These are phyloP conservation scores for Exephanes ischioxanthus DNA, from an alignment of 2,888 invertebrate species.

Conservation along the genomic window DNA sequence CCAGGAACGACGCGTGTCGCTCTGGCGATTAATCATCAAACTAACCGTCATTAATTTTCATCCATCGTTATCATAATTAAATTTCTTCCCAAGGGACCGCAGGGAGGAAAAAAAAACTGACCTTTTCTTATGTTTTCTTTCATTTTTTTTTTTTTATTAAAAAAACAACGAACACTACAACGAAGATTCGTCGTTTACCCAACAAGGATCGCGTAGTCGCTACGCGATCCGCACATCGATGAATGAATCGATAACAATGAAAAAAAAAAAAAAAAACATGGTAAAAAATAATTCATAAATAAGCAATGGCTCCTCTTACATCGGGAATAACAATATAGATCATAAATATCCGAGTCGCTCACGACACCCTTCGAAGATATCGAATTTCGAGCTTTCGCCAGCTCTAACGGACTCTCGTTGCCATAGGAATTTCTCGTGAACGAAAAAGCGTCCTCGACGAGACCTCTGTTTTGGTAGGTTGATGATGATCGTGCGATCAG, in stretches of 20 bases:
- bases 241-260: neutral
- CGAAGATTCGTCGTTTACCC: slow-evolving; percentile 43
- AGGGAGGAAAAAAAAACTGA: neutral
- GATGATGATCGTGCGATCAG: slow-evolving; percentile 49
- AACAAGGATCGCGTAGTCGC: slow-evolving; percentile 71
- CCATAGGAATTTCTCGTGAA: neutral
- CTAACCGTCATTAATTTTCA: neutral
- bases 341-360: slow-evolving; percentile 55
- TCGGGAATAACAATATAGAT: slow-evolving; percentile 41
- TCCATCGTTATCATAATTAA: neutral
- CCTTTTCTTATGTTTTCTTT: slow-evolving; percentile 7
- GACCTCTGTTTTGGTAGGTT: slow-evolving; percentile 25
- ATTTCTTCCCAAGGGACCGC: neutral
- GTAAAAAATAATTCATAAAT: slow-evolving; percentile 73
- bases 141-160: slow-evolving; percentile 72
- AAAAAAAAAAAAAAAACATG: slow-evolving; percentile 24
- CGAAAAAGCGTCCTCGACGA: neutral
- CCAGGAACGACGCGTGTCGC: neutral
- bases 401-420: neutral
- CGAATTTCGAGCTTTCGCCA: neutral
- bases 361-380: slow-evolving; percentile 22
- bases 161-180: slow-evolving; percentile 69
- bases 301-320: slow-evolving; percentile 64
- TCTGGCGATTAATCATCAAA: neutral
- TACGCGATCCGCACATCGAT: slow-evolving; percentile 10